Evolutionary conservation across 2,797 vertebrate species (phyloP), one percentile per base, ranked within the genome.

Genomic region (Lepilemur septentrionalis): DNA sequence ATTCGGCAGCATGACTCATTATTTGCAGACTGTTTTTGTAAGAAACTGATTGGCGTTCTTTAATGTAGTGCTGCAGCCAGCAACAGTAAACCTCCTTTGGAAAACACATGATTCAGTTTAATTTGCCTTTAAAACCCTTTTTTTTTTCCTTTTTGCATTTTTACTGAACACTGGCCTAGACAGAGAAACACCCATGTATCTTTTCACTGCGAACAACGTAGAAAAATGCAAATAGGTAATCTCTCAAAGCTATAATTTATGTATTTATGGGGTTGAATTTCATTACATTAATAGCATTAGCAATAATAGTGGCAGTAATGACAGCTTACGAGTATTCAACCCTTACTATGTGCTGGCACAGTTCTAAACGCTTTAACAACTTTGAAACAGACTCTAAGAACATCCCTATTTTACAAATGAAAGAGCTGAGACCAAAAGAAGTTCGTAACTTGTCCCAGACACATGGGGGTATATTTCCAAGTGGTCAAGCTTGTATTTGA

Each of bases 1-100:
- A 85, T 93, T 90, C 79, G 85, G 43, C 50, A 88, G 7, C 15
- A 28, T 97, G 94, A 96, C 83, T 96, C 93, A 97, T 85, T 95
- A 78, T 97, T 96, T 82, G 59, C 57, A 61, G 55, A 83, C 73
- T 83, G 46, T 80, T 93, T 92, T 76, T 89, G 43, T 61, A 79
- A 41, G 67, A 85, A 91, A 78, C 75, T 72, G 61, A 78, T 70
- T 59, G 63, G 28, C 85, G 65, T 88, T 89, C 43, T 91, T 52
- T 6, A 85, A 91, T 57, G 35, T 12, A 41, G 7, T 48, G 7
- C 30, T 35, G 4, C 4, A 83, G 52, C 85, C 82, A 89, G 93
- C 83, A 95, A 93, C 48, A 92, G 84, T 90, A 95, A 86, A 12
- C 38, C 9, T 32, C 35, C n/a, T 91, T 88, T 80, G 46, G 72